Evolutionary conservation across 2,113 vertebrate species (phyloP).

Genomic region (Sebastes schlegelii): DNA sequence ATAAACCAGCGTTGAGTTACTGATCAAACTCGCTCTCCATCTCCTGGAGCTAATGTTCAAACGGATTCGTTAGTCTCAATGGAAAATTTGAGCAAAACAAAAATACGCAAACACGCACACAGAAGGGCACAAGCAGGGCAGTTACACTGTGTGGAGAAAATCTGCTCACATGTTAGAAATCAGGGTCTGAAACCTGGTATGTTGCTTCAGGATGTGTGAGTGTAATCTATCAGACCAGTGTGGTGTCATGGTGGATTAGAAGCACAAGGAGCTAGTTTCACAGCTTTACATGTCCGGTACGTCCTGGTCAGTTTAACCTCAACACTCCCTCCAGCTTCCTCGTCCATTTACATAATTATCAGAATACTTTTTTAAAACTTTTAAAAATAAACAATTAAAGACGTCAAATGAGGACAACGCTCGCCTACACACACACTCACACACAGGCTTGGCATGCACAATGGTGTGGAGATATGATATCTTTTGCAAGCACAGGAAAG

Average conservation of each 20-base stretch:
- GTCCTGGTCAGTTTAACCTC: conserved; percentile 23
- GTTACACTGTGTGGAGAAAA: not conserved
- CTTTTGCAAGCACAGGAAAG: conserved; percentile 58
- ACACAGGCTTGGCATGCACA: conserved; percentile 17
- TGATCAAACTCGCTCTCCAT: conserved; percentile 72
- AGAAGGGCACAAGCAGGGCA: not conserved
- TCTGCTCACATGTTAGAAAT: conserved; percentile 7
- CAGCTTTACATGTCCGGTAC: not conserved
- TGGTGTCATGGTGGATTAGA: not conserved
- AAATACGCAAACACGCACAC: conserved; percentile 47
- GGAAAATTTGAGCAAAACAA: conserved; percentile 69
- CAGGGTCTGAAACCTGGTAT: conserved; percentile 3
- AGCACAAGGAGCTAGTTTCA: not conserved
- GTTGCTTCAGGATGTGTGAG: conserved; percentile 48
- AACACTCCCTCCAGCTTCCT: conserved; percentile 16
- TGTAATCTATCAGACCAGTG: conserved; percentile 41
- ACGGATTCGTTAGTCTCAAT: conserved; percentile 55
- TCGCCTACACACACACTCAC: not conserved
- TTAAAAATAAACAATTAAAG: conserved; percentile 20
- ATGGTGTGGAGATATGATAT: conserved; percentile 36
- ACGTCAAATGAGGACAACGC: not conserved
- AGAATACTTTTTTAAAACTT: conserved; percentile 9
- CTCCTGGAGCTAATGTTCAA: conserved; percentile 77
- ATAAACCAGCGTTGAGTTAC: conserved; percentile 73
- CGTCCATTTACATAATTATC: conserved; percentile 33